Evolutionary conservation across 1,140 invertebrate genomes (phyloP).

Genomic region (Branchinecta lindahli): DNA sequence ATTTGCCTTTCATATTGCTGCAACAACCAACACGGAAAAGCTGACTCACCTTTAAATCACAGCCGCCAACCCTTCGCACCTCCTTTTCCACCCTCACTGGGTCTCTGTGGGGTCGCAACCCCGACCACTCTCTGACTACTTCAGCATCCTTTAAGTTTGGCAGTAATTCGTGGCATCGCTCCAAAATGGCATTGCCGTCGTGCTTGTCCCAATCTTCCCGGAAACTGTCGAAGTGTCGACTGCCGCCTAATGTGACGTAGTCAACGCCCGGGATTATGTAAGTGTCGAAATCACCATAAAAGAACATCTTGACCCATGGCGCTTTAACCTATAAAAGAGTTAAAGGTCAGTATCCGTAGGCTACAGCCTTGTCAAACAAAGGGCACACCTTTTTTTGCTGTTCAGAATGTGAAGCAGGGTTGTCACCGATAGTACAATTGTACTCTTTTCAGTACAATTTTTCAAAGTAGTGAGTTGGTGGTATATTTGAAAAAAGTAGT

Average conservation of each 20-base stretch:
- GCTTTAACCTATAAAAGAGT: conserved; percentile 46
- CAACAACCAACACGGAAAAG: neutral
- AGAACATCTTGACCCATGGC: conserved; percentile 75
- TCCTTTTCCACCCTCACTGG: conserved; percentile 58
- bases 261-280: conserved; percentile 67
- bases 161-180: conserved; percentile 50
- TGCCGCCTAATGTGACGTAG: conserved; percentile 62
- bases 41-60: neutral
- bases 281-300: conserved; percentile 63
- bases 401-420: neutral
- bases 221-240: conserved; percentile 60
- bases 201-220: conserved; percentile 47
- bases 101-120: conserved; percentile 58
- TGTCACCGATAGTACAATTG: neutral
- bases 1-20: too few species aligned
- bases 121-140: conserved; percentile 48
- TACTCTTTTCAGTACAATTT: too few species aligned
- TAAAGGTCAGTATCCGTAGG: neutral
- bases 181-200: conserved; percentile 53
- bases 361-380: neutral
- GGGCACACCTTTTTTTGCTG: neutral
- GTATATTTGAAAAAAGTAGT: too few species aligned
- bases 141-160: conserved; percentile 47
- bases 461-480: too few species aligned
- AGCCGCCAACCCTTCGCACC: conserved; percentile 23